phyloP scores from a whole-genome alignment of 2,888 invertebrate species.

The Drosophila austrosaltans region DNA sequence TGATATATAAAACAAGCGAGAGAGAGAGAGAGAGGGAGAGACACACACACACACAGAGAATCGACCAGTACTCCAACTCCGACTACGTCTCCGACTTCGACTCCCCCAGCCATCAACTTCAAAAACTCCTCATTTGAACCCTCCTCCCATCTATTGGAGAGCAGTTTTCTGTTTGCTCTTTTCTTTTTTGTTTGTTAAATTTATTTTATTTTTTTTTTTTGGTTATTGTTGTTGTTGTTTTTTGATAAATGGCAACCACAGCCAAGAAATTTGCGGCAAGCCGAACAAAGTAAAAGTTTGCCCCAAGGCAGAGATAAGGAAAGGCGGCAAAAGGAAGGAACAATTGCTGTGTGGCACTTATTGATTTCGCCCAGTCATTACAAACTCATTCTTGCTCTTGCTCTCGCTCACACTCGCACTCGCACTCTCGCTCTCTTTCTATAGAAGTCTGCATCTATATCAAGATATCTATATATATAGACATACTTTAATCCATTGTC shows the following conservation, averaged over 20 bases:
- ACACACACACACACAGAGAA: too few relatives aligned
- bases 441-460: slow-evolving; percentile 1
- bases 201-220: not conserved
- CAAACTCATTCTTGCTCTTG: not conserved
- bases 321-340: slow-evolving; percentile 24
- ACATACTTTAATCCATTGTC: not conserved
- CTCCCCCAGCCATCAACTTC: not conserved
- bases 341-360: slow-evolving; percentile 10
- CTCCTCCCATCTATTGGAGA: not conserved
- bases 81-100: not conserved
- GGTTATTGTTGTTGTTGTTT: slow-evolving; percentile 1
- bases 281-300: slow-evolving; percentile 59
- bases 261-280: slow-evolving; percentile 59
- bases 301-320: slow-evolving; percentile 2
- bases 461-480: too few relatives aligned
- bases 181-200: not conserved
- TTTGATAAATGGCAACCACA: slow-evolving; percentile 61
- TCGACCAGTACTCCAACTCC: too few relatives aligned
- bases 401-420: not conserved
- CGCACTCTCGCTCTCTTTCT: not conserved
- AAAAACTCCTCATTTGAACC: not conserved
- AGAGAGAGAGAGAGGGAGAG: not conserved
- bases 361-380: slow-evolving; percentile 11
- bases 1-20: slow-evolving; percentile 29
- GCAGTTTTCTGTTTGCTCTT: not conserved